A percentile compares a stretch with the other conserved stretches of the same genome.
Conservation (phyloP, 2,888 invertebrate species). For the Macaria notata region DNA sequence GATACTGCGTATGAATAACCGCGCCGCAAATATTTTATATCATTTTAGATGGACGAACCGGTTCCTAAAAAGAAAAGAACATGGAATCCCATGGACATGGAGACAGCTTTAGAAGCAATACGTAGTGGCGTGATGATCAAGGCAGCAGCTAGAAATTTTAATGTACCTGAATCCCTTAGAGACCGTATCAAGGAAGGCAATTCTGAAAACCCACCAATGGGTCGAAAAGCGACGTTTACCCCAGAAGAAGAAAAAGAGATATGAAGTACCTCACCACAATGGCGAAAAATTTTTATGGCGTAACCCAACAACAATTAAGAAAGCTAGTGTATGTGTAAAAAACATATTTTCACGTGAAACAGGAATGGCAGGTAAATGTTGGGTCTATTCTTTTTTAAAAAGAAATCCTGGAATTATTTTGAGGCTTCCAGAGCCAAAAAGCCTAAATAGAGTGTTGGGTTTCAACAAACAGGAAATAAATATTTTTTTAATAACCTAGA, state of each 20-base stretch:
- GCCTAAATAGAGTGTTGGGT: constrained; percentile 8
- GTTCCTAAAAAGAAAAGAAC: constrained; percentile 4
- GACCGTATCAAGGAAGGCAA: constrained; percentile 4
- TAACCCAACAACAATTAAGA: constrained; percentile 12
- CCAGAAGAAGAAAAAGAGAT: constrained; percentile 9
- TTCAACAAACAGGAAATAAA: constrained; percentile 4
- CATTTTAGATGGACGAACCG: background rate
- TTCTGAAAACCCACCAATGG: constrained; percentile 1
- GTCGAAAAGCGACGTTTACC: constrained; percentile 10
- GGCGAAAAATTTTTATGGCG: constrained; percentile 12
- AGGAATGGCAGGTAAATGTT: constrained; percentile 11
- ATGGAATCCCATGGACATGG: constrained; percentile 6
- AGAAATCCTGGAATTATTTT: constrained; percentile 11
- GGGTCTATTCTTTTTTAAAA: constrained; percentile 13
- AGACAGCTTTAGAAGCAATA: constrained; percentile 1
- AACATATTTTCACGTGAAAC: constrained; percentile 12
- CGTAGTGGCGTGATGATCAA: constrained; percentile 8
- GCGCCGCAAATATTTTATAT: too few species aligned
- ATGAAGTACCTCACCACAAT: constrained; percentile 7
- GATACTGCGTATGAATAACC: too few species aligned
- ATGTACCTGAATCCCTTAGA: constrained; percentile 10
- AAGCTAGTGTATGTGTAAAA: constrained; percentile 13
- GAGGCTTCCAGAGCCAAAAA: constrained; percentile 2
- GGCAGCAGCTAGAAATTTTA: constrained; percentile 12
- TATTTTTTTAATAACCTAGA: constrained; percentile 11